phyloP scores from a whole-genome alignment of 2,888 invertebrate genomes.

The Lymantria monacha region DNA sequence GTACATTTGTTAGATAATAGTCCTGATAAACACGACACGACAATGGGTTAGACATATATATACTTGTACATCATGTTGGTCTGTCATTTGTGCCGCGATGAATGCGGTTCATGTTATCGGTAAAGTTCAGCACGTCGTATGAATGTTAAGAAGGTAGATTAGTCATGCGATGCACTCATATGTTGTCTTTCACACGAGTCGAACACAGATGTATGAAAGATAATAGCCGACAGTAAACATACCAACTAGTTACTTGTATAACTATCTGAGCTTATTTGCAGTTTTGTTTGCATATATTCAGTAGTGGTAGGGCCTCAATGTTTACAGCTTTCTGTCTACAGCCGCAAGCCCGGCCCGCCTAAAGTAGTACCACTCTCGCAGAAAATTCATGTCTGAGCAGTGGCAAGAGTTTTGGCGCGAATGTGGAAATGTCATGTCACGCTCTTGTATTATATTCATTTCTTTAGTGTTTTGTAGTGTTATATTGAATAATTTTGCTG shows the following conservation, averaged over 20 bases:
- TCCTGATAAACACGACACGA: background rate
- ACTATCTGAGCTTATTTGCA: background rate
- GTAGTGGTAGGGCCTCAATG: no score
- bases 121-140: constrained; percentile 47
- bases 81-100: constrained; percentile 40
- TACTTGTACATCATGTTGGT: constrained; percentile 9
- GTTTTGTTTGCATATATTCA: background rate
- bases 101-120: constrained; percentile 53
- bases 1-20: background rate
- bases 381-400: no score
- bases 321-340: no score
- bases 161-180: constrained; percentile 63
- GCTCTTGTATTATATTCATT: no score
- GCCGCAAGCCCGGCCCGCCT: no score
- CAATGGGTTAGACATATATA: background rate
- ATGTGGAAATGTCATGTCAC: no score
- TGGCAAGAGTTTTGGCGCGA: no score
- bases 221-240: constrained; percentile 23
- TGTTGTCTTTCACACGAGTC: constrained; percentile 66
- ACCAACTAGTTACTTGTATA: background rate
- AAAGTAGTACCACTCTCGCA: no score
- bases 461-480: no score
- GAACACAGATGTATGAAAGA: constrained; percentile 53
- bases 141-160: constrained; percentile 69
- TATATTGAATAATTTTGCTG: no score